Conservation (phyloP, 2,113 vertebrate genomes). For the Pterocles gutturalis region DNA sequence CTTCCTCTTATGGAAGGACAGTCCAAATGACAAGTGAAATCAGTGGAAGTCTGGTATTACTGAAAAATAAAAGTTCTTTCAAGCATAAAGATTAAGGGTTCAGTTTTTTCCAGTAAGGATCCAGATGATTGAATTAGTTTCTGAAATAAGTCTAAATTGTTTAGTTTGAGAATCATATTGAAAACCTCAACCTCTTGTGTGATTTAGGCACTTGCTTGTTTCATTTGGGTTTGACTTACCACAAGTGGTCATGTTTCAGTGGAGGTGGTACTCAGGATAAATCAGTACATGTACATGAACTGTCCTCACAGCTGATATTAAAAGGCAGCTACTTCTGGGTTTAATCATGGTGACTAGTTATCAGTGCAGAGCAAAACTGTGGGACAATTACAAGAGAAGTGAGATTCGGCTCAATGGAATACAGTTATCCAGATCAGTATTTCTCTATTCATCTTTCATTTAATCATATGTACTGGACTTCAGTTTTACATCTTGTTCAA, state of each 20-base stretch:
- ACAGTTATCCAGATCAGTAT: not conserved
- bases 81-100: not conserved
- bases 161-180: not conserved
- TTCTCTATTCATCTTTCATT: not conserved
- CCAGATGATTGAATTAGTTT: not conserved
- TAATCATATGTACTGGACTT: not conserved
- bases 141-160: not conserved
- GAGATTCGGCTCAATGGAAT: not conserved
- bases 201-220: not conserved
- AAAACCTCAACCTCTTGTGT: not conserved
- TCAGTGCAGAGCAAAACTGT: not conserved
- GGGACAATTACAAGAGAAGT: not conserved
- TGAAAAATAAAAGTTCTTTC: not conserved
- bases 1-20: not conserved
- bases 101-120: not conserved
- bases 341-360: not conserved
- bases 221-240: not conserved
- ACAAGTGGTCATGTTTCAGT: not conserved
- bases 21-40: not conserved
- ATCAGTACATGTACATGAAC: not conserved
- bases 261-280: not conserved
- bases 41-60: not conserved
- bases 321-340: not conserved
- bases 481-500: not conserved
- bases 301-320: not conserved